Percentiles rank a stretch among this genome's conserved stretches.
phyloP scores from a whole-genome alignment of 2,888 invertebrate genomes.

The Cheilosia pagana region DNA sequence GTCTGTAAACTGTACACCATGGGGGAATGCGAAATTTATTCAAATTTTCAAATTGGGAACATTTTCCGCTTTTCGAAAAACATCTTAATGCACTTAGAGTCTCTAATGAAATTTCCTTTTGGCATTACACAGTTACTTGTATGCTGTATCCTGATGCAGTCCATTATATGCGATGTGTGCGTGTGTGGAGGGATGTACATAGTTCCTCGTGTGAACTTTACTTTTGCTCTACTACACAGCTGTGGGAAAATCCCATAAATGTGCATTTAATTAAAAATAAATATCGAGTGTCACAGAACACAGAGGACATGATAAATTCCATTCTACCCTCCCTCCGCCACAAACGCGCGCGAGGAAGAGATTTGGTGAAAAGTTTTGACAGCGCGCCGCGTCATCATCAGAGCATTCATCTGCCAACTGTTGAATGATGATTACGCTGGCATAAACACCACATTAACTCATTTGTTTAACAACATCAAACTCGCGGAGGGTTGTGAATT shows the following conservation, averaged over 20 bases:
- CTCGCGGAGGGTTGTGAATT: conserved; percentile 24
- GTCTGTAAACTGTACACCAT: neutral
- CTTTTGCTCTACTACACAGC: neutral
- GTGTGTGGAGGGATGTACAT: neutral
- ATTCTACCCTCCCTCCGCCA: neutral
- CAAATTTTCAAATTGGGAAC: conserved; percentile 65
- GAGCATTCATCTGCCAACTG: conserved; percentile 62
- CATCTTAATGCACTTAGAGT: conserved; percentile 83
- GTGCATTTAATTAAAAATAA: conserved; percentile 74
- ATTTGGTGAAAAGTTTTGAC: conserved; percentile 54
- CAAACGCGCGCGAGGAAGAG: too few relatives aligned
- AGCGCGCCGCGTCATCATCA: conserved; percentile 32
- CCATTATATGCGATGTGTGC: neutral
- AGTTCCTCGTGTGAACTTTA: conserved; percentile 11
- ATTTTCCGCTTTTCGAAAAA: conserved; percentile 77
- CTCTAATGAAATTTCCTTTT: conserved; percentile 72
- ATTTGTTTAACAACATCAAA: conserved; percentile 66
- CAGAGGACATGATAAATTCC: conserved; percentile 33
- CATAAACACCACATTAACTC: conserved; percentile 68
- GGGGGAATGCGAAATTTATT: conserved; percentile 47
- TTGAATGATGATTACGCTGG: conserved; percentile 72
- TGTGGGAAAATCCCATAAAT: conserved; percentile 44
- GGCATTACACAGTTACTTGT: conserved; percentile 52
- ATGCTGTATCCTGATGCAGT: conserved; percentile 47
- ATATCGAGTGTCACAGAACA: conserved; percentile 52